Evolutionary conservation across 2,888 invertebrate genomes (phyloP).

Genomic region (Tetropium fuscum): DNA sequence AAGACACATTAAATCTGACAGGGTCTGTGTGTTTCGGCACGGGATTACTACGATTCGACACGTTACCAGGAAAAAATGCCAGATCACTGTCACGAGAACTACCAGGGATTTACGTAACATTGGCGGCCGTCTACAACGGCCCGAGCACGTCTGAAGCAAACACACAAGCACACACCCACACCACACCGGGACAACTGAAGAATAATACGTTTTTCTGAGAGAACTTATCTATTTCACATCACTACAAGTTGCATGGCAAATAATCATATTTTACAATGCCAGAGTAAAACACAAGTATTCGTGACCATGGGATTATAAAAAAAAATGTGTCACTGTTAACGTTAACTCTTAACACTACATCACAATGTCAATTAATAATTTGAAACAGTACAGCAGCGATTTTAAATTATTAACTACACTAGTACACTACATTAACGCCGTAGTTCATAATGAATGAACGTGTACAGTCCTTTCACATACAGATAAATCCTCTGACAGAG

Average conservation of each 20-base stretch:
- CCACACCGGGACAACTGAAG: slow-evolving; percentile 41
- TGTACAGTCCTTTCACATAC: slow-evolving; percentile 60
- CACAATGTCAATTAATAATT: slow-evolving; percentile 47
- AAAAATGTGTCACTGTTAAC: slow-evolving; percentile 37
- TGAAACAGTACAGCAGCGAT: slow-evolving; percentile 38
- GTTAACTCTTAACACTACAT: slow-evolving; percentile 53
- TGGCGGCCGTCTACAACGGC: not conserved
- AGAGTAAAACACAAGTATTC: slow-evolving; percentile 41
- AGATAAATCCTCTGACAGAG: slow-evolving; percentile 47
- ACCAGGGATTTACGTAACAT: not conserved
- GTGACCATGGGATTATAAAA: slow-evolving; percentile 28
- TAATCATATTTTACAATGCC: slow-evolving; percentile 33
- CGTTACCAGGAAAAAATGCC: not conserved
- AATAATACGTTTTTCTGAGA: slow-evolving; percentile 49
- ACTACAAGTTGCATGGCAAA: slow-evolving; percentile 46
- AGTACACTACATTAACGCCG: slow-evolving; percentile 52
- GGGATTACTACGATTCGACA: slow-evolving; percentile 5
- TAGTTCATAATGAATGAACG: slow-evolving; percentile 40
- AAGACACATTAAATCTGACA: slow-evolving; percentile 16
- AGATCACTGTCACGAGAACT: slow-evolving; percentile 4
- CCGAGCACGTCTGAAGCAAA: slow-evolving; percentile 1
- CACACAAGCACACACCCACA: slow-evolving; percentile 33
- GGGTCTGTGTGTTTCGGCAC: slow-evolving; percentile 7
- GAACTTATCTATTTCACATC: slow-evolving; percentile 58
- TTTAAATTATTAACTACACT: slow-evolving; percentile 47